Conservation (phyloP, 2,113 vertebrate genomes). For the Rhipidura dahli region DNA sequence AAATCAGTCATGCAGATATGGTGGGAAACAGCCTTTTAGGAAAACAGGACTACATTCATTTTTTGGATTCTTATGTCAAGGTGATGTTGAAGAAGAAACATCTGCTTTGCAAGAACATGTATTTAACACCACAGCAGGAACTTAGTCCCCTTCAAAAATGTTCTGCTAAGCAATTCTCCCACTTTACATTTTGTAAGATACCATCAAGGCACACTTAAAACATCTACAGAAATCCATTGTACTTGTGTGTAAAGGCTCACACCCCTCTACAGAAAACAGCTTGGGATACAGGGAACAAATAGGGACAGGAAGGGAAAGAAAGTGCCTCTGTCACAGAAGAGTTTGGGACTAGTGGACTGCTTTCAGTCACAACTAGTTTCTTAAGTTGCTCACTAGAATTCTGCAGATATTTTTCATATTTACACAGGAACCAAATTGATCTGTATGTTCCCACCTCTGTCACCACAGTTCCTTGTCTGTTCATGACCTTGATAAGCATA, state of each 20-base stretch:
- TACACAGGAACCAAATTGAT: background rate
- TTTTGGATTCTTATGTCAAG: background rate
- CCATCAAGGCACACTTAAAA: background rate
- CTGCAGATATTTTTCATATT: background rate
- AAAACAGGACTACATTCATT: background rate
- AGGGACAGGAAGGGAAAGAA: background rate
- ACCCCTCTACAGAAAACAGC: background rate
- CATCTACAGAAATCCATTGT: background rate
- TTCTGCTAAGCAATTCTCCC: background rate
- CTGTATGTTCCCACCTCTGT: background rate
- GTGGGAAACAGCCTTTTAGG: background rate
- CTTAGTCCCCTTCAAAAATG: background rate
- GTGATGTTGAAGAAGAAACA: background rate
- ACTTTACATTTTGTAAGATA: background rate
- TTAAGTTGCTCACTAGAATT: background rate
- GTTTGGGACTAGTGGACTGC: background rate
- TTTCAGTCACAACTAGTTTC: background rate
- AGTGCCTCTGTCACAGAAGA: background rate
- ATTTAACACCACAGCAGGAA: background rate
- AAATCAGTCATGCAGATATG: background rate
- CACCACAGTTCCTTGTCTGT: background rate
- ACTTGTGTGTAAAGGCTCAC: background rate
- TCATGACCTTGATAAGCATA: background rate
- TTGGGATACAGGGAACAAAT: background rate
- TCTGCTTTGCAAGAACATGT: background rate